Base-by-base conservation (phyloP, 1,140 invertebrate species). In the Cydia amplana region DNA sequence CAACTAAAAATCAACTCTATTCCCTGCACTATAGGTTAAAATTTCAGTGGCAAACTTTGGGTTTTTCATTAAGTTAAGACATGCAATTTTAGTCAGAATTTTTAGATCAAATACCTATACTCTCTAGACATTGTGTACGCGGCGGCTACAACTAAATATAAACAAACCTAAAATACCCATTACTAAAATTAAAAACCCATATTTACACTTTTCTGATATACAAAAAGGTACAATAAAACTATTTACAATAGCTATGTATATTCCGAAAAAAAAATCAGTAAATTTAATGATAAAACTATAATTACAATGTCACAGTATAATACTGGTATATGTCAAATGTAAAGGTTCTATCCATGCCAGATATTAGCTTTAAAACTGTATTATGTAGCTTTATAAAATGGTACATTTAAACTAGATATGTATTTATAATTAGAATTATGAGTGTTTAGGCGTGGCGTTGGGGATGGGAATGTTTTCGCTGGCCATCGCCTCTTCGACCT, bases 401-500 rank as follows among this genome's bases (percentile, higher is more conserved):
- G 9, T 60, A 51, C 16, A 46, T 46, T 46, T 46, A 46, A 3
- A 46, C 12, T 46, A 46, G 43, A 51, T 18, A 51, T 51, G n/a
- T n/a, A 51, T 51, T 4, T n/a, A 51, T 51, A 51, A 51, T 51
- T 51, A 51, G 49, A 7, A n/a, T 9, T 51, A 4, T 51, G 49
- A 51, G 46, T 55, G 16, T n/a, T 20, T 23, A 60, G 18, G 72
- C 40, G 40, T 77, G 32, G 77, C 76, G 65, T 78, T 74, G 72
- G 75, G 46, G 55, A 72, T 75, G 75, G 78, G 74, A 46, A 80
- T 72, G 40, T 77, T 82, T 78, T 87, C 87, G 7, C 77, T 74
- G 12, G 83, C 82, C 82, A 89, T 89, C 74, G 87, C 87, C 74
- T 89, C 87, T 82, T 91, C 87, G 65, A 91, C 83, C 72, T 80